Base-by-base conservation (phyloP, 1,140 invertebrate species). In the Cepaea nemoralis region DNA sequence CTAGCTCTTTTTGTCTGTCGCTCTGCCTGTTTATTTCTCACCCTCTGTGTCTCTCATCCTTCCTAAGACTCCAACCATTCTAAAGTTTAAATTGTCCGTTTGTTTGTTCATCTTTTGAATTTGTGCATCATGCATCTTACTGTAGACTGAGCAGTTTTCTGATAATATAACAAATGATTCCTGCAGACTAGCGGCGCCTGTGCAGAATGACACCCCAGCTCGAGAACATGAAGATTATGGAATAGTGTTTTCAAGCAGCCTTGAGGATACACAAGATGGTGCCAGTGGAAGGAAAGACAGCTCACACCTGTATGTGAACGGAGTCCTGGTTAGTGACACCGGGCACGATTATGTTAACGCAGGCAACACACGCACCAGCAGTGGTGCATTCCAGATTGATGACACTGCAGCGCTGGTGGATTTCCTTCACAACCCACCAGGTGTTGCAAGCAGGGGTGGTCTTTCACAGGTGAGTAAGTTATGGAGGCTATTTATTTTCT, bases 261-360 rank as follows among this genome's bases (percentile, higher is more conserved):
- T 42, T 12, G 40, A 42, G 40, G 5, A 70, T 35, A 16, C 10
- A 10, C 35, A 42, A 10, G 37, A 70, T 39, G 35, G 14, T 45
- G 22, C 19, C 19, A 48, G 50, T 45, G 73, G 59, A 39, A 69
- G 77, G 31, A 50, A 73, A 0, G 59, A 71, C 24, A 75, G 71
- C 31, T 71, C 76, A 31, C 85, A 85, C 40, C 75, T 86, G 27
- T 88, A 88, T 67, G 83, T 88, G 31, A 88, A 87, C 77, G 85
- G 85, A 22, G 33, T 80, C 16, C 40, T 82, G 12, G 35, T 80
- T 1, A 50, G 82, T 39, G 84, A 87, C 24, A 55, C 55, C 14
- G 50, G 70, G 42, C 85, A 86, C 39, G 85, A 88, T 74, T 88
- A 88, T 74, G 81, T 87, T n/a, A 88, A 88, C 77, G 84, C 87